Conservation (phyloP, 2,797 vertebrate genomes). For the Mallotus villosus region DNA sequence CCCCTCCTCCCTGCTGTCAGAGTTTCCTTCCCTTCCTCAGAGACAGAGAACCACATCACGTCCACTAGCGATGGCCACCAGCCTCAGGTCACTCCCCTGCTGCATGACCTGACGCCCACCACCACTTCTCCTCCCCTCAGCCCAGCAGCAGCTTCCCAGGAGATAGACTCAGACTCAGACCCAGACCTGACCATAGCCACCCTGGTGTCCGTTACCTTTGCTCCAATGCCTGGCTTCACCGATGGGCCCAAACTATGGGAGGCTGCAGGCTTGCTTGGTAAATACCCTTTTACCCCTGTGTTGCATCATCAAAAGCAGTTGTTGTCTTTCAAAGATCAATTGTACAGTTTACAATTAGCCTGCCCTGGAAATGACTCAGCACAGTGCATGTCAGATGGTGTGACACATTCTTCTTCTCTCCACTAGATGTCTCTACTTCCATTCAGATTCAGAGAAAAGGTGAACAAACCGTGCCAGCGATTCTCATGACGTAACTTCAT, state of each 20-base stretch:
- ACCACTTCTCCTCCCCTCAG: slow-evolving; percentile 38
- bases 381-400: neutral
- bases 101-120: slow-evolving; percentile 6
- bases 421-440: slow-evolving; percentile 75
- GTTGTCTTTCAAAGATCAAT: too few species aligned
- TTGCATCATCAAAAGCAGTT: neutral
- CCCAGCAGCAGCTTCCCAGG: slow-evolving; percentile 23
- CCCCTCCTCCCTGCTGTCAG: slow-evolving; percentile 22
- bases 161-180: slow-evolving; percentile 30
- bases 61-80: slow-evolving; percentile 35
- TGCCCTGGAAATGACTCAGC: neutral
- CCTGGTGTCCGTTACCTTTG: slow-evolving; percentile 70
- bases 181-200: slow-evolving; percentile 59
- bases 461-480: slow-evolving; percentile 34
- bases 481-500: neutral
- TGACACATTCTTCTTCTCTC: slow-evolving; percentile 39
- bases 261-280: slow-evolving; percentile 72
- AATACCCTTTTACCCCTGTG: slow-evolving; percentile 16
- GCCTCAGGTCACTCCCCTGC: slow-evolving; percentile 28
- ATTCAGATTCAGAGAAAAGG: slow-evolving; percentile 75
- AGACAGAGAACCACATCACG: slow-evolving; percentile 43
- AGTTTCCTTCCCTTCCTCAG: slow-evolving; percentile 13
- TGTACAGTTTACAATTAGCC: neutral
- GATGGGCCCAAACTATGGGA: slow-evolving; percentile 70
- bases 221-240: slow-evolving; percentile 74